These are phyloP conservation scores for Macrocentrus cingulum DNA, from an alignment of 1,140 invertebrate species.

Conservation along the genomic window DNA sequence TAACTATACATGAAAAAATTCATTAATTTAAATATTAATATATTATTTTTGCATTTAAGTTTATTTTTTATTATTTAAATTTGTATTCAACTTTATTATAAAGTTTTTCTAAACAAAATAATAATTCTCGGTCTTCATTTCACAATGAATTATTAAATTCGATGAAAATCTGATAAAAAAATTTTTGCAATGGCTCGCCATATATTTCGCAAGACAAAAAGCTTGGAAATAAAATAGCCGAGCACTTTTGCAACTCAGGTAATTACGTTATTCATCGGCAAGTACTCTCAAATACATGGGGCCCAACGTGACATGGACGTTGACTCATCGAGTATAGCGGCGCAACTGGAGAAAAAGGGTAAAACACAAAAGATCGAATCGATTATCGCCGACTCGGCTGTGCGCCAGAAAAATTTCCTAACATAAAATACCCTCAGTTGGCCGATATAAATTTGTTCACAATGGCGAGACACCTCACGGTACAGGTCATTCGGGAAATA, in stretches of 20 bases:
- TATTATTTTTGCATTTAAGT: no score
- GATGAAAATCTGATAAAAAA: no score
- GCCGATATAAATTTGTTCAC: neutral
- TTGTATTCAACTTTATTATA: no score
- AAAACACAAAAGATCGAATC: constrained; percentile 25
- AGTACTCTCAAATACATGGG: neutral
- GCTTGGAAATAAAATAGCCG: neutral
- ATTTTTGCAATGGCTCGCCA: no score
- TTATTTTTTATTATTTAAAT: no score
- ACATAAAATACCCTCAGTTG: neutral
- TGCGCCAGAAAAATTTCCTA: neutral
- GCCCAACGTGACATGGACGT: neutral
- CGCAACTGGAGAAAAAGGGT: neutral
- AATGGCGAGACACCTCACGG: no score
- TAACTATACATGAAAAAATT: no score
- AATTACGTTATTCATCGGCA: neutral
- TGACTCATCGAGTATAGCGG: neutral
- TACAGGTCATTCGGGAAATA: no score
- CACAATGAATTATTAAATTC: no score
- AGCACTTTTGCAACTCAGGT: neutral
- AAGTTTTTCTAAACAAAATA: no score
- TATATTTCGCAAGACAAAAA: neutral
- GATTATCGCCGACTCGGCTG: constrained; percentile 19
- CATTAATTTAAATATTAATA: no score
- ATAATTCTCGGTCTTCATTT: no score